phyloP scores from a whole-genome alignment of 64 coral and sea anemone genomes.

The Pachyseris speciosa region DNA sequence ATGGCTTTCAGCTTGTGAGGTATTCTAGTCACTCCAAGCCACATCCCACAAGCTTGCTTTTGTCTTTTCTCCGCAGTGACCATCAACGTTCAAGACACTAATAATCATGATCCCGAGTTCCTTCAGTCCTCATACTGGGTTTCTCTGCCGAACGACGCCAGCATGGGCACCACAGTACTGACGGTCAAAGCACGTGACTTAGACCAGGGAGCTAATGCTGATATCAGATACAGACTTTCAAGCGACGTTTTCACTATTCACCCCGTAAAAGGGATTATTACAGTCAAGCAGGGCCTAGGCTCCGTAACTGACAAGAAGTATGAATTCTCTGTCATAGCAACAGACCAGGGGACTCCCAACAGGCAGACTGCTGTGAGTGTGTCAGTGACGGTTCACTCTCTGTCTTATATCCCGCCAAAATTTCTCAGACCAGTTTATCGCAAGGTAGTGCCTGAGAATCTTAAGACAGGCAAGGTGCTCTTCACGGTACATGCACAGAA shows the following conservation, averaged over 20 bases:
- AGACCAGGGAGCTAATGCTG: constrained; percentile 68
- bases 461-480: not conserved
- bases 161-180: constrained; percentile 22
- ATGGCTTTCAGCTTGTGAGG: no score
- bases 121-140: constrained; percentile 78
- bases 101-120: constrained; percentile 75
- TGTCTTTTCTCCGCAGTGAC: not conserved
- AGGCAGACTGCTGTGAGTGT: constrained; percentile 30
- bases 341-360: constrained; percentile 38
- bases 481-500: constrained; percentile 51
- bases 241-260: constrained; percentile 47
- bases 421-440: constrained; percentile 17
- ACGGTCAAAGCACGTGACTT: constrained; percentile 53
- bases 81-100: constrained; percentile 54
- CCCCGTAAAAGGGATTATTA: constrained; percentile 32
- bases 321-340: constrained; percentile 46
- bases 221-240: constrained; percentile 47
- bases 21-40: no score
- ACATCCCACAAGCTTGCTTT: no score
- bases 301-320: constrained; percentile 36
- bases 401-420: constrained; percentile 36
- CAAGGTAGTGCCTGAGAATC: constrained; percentile 19
- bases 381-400: constrained; percentile 47
- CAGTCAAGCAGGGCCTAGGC: constrained; percentile 8
- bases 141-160: constrained; percentile 47